Conservation (phyloP, 2,888 invertebrate species). For the Gnatocerus cornutus region DNA sequence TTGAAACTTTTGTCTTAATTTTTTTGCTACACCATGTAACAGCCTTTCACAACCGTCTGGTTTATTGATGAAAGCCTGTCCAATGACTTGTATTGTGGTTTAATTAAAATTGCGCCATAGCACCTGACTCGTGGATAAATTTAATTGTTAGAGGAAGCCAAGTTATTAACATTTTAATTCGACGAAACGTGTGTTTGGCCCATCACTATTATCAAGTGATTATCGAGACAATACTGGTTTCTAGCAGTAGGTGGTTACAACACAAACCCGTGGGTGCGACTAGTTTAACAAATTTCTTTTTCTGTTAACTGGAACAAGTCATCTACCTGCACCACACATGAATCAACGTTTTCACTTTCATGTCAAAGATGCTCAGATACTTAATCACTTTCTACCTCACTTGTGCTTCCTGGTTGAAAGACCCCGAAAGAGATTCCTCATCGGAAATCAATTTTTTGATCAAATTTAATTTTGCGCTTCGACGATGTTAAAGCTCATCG, state of each 20-base stretch:
- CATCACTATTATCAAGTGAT: not conserved
- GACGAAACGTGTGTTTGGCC: not conserved
- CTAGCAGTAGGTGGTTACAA: constrained; percentile 26
- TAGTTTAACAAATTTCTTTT: constrained; percentile 12
- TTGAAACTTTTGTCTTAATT: not conserved
- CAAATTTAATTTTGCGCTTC: constrained; percentile 44
- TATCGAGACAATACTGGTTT: constrained; percentile 17
- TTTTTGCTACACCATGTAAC: not conserved
- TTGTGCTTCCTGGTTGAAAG: constrained; percentile 55
- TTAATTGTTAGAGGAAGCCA: constrained; percentile 1
- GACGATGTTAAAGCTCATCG: constrained; percentile 25
- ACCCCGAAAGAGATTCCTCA: constrained; percentile 40
- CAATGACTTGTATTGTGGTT: constrained; percentile 2
- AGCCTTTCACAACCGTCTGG: constrained; percentile 4
- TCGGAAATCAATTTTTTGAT: constrained; percentile 39
- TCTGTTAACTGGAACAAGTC: constrained; percentile 29
- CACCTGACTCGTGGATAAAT: not conserved
- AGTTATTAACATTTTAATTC: not conserved
- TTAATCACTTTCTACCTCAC: constrained; percentile 50
- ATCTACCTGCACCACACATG: constrained; percentile 33
- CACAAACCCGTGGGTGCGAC: constrained; percentile 9
- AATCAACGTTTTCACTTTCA: constrained; percentile 43
- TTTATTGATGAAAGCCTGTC: not conserved
- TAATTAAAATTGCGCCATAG: constrained; percentile 5
- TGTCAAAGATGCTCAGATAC: constrained; percentile 37